These are phyloP conservation scores for Limnephilus rhombicus DNA, from an alignment of 2,888 invertebrate species.

Conservation along the genomic window DNA sequence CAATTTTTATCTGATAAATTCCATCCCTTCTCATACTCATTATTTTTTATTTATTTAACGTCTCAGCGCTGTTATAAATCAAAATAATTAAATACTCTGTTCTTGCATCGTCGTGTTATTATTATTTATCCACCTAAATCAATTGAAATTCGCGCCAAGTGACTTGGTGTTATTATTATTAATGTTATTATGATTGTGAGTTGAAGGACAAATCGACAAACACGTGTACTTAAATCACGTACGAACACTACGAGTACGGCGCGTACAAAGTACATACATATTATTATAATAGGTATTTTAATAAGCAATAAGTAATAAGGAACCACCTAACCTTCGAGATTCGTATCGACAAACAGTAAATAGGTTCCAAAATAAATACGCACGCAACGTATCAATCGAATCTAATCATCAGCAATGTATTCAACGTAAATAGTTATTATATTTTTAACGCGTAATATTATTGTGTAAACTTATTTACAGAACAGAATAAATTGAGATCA, in stretches of 20 bases:
- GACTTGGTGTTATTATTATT: neutral
- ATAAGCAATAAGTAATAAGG: neutral
- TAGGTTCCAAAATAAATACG: neutral
- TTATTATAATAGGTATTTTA: neutral
- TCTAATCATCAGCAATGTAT: neutral
- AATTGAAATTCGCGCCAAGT: constrained; percentile 4
- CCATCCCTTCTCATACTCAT: neutral
- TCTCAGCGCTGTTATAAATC: neutral
- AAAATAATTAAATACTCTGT: neutral
- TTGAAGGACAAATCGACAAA: neutral
- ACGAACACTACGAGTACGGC: neutral
- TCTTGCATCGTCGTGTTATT: neutral
- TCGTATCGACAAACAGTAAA: neutral
- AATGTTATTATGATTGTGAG: neutral
- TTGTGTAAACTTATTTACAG: neutral
- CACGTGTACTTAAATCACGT: neutral
- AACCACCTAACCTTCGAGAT: neutral
- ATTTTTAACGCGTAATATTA: neutral
- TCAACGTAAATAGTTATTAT: neutral
- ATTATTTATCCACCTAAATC: neutral
- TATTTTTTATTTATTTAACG: neutral
- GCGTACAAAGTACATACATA: neutral
- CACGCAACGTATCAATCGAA: neutral
- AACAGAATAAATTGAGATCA: neutral
- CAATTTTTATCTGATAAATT: neutral